A percentile compares a stretch with the other conserved stretches of the same genome.
Conservation (phyloP, 2,113 vertebrate species). For the Chaetodon auriga region DNA sequence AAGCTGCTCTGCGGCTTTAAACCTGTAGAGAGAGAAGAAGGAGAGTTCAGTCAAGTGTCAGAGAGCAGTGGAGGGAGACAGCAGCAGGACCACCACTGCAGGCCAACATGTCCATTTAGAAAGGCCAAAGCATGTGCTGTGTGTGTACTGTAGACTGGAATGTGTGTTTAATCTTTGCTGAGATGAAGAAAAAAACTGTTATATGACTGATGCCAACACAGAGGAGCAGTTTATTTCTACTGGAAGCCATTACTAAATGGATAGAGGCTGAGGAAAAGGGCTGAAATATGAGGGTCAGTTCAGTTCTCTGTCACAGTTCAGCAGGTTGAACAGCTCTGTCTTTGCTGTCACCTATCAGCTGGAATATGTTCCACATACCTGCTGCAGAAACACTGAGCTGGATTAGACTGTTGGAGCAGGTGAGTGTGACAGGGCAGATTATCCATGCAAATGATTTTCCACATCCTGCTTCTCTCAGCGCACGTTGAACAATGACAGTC, state of each 20-base stretch:
- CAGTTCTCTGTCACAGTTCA: conserved; percentile 34
- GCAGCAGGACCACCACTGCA: background rate
- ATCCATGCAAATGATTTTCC: background rate
- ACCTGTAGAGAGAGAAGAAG: background rate
- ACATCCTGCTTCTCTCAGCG: background rate
- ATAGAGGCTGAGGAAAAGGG: background rate
- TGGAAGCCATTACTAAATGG: background rate
- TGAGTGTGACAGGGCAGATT: background rate
- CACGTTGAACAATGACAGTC: background rate
- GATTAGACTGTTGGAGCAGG: conserved; percentile 8
- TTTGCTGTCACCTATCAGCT: conserved; percentile 7
- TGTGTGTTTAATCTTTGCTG: background rate
- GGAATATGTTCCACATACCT: conserved; percentile 21
- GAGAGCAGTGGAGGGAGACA: background rate
- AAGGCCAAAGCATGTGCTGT: background rate
- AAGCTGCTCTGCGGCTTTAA: background rate
- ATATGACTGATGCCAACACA: too few species aligned
- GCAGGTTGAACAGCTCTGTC: conserved; percentile 26
- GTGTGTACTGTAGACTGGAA: background rate
- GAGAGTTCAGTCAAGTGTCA: background rate
- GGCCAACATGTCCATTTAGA: background rate
- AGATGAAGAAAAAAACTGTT: too few species aligned
- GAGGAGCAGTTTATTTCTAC: background rate
- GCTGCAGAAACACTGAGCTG: conserved; percentile 12
- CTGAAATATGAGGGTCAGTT: background rate